Percentiles rank a stretch among this genome's conserved stretches.
Conservation (phyloP, 2,888 invertebrate species). For the Strigamia transsilvanica region DNA sequence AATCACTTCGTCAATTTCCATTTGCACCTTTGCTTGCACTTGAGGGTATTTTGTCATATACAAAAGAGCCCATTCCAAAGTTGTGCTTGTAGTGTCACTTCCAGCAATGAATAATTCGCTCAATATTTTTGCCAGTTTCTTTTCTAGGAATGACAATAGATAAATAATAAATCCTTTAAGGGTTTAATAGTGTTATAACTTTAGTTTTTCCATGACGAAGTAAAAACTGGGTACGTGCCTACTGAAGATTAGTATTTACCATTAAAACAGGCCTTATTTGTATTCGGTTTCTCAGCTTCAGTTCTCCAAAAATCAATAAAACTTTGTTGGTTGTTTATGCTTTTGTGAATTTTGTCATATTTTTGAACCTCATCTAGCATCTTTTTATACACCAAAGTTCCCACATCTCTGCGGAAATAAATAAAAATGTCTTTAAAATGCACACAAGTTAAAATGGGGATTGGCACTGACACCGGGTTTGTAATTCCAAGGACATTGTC, state of each 20-base stretch:
- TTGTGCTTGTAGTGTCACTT: constrained; percentile 46
- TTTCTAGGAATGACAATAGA: not conserved
- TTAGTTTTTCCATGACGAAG: not conserved
- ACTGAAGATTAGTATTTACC: too few relatives aligned
- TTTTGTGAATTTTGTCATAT: not conserved
- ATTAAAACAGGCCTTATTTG: not conserved
- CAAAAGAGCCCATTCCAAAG: not conserved
- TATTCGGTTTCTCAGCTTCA: not conserved
- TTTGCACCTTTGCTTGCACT: constrained; percentile 3
- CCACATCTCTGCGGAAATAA: too few relatives aligned
- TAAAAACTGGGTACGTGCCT: too few relatives aligned
- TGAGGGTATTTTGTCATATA: constrained; percentile 14
- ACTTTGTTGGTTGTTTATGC: not conserved
- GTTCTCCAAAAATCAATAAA: constrained; percentile 2
- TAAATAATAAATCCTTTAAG: too few relatives aligned
- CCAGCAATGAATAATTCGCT: constrained; percentile 16
- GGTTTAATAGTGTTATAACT: not conserved
- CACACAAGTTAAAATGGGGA: too few relatives aligned
- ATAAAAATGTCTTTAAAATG: too few relatives aligned
- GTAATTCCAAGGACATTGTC: too few relatives aligned
- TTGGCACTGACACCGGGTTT: too few relatives aligned
- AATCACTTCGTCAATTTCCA: constrained; percentile 29
- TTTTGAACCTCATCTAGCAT: not conserved
- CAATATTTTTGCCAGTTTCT: not conserved
- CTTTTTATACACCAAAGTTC: not conserved